A percentile compares a stretch with the other conserved stretches of the same genome.
Evolutionary conservation across 2,888 invertebrate species (phyloP).

Genomic region (Acanthacorydalis orientalis): DNA sequence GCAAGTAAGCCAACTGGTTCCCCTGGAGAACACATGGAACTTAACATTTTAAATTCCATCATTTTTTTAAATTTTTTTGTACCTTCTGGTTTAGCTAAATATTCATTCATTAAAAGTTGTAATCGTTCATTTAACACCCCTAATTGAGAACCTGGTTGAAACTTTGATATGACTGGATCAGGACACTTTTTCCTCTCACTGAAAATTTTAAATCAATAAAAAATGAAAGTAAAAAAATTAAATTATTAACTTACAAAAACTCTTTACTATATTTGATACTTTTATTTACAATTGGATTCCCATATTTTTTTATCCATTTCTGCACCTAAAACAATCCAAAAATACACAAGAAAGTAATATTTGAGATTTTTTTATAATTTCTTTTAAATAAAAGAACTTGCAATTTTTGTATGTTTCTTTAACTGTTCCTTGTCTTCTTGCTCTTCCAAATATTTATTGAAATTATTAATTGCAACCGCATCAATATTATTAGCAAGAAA

Average conservation of each 20-base stretch:
- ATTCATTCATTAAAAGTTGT: constrained; percentile 45
- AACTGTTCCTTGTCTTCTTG: constrained; percentile 34
- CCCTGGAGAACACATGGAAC: constrained; percentile 70
- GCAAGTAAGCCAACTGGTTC: constrained; percentile 94
- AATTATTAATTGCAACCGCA: constrained; percentile 40
- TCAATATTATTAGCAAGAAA: constrained; percentile 71
- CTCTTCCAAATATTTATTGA: constrained; percentile 39
- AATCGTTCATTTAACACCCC: constrained; percentile 75
- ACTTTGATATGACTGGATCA: constrained; percentile 54
- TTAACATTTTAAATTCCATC: constrained; percentile 59
- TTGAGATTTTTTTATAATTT: background rate
- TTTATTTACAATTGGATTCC: background rate
- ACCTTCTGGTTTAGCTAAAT: constrained; percentile 30
- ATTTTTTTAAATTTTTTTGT: constrained; percentile 15
- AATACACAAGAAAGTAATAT: no score
- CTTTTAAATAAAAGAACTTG: constrained; percentile 16
- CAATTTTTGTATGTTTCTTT: constrained; percentile 36
- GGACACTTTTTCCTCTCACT: constrained; percentile 33
- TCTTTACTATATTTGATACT: background rate
- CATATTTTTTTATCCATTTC: background rate
- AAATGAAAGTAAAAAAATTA: background rate
- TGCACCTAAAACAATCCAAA: background rate
- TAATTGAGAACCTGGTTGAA: constrained; percentile 57
- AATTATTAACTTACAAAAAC: background rate
- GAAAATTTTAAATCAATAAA: background rate